Evolutionary conservation across 2,888 invertebrate species (phyloP).

Genomic region (Rhodophaea formosa): DNA sequence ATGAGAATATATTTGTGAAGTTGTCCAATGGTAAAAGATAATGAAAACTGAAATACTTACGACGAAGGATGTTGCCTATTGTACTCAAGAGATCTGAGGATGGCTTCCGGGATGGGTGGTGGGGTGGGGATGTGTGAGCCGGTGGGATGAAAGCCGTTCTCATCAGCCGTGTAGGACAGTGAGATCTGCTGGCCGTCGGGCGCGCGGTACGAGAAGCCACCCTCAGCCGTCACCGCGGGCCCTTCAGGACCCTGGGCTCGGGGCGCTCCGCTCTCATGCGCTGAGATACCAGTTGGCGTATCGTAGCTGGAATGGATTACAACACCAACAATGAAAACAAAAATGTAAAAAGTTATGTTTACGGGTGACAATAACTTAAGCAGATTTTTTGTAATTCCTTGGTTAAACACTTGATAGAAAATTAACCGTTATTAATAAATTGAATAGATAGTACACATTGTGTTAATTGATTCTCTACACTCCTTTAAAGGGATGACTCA

Average conservation of each 20-base stretch:
- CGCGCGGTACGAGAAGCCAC: conserved; percentile 84
- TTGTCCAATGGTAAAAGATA: neutral
- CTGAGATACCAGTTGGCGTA: conserved; percentile 84
- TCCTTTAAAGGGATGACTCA: too few relatives aligned
- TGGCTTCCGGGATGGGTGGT: conserved; percentile 82
- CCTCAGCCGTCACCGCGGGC: conserved; percentile 82
- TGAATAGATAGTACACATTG: too few relatives aligned
- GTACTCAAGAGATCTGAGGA: conserved; percentile 74
- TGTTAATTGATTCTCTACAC: too few relatives aligned
- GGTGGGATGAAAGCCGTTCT: conserved; percentile 85
- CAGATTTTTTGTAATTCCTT: too few relatives aligned
- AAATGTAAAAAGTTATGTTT: too few relatives aligned
- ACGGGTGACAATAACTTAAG: too few relatives aligned
- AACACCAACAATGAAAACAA: too few relatives aligned
- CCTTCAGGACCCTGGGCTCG: conserved; percentile 79
- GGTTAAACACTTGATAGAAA: too few relatives aligned
- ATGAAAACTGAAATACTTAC: conserved; percentile 37
- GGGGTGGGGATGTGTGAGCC: conserved; percentile 82
- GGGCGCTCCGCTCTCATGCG: conserved; percentile 81
- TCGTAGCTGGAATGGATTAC: conserved; percentile 74
- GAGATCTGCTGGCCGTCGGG: conserved; percentile 84
- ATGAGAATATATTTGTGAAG: too few relatives aligned
- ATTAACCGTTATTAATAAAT: too few relatives aligned
- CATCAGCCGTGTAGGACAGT: conserved; percentile 85
- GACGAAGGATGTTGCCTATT: conserved; percentile 59